Evolutionary conservation across 2,888 invertebrate species (phyloP), one percentile per base, ranked within the genome.

Genomic region (Phalangium opilio): DNA sequence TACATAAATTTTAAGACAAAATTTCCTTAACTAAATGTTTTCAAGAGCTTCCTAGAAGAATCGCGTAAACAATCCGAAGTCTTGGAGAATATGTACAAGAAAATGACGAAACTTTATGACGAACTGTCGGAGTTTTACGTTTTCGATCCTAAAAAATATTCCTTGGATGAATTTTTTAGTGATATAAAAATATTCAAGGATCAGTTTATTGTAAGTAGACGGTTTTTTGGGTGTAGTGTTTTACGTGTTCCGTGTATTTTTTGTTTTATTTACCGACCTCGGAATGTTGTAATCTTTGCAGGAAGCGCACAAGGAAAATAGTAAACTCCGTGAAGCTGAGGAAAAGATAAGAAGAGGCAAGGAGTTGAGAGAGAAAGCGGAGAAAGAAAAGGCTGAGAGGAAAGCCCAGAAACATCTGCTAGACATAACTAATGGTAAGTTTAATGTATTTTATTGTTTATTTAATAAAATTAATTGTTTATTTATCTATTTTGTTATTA

Each of bases 161-260:
- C 83, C 0, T 74, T 93, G 57, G 96, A 96, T 62, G 95, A 96
- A 64, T 90, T 96, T 72, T 93, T 96, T 66, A 76, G 77, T 0
- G 96, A 98, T 63, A 75, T 98, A 54, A 93, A 91, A 69, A 80
- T 80, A 0, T 98, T 98, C 66, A 91, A 90, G 65, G 87, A 90
- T 63, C 76, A 81, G 20, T 95, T 93, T 64, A 70, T 77, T 63
- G 83, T 83, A 63, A 75, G 75, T 71, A 49, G 33, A 40, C 11
- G 14, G n/a, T 27, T 2, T 41, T 33, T 32, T 34, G n/a, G 21
- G 12, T 32, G 12, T 7, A 12, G n/a, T n/a, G n/a, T n/a, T n/a
- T n/a, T n/a, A n/a, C n/a, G n/a, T n/a, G n/a, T n/a, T n/a, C n/a
- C n/a, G n/a, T n/a, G n/a, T n/a, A n/a, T n/a, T n/a, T n/a, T n/a